Percentiles rank a stretch among this genome's conserved stretches.
Evolutionary conservation across 1,140 invertebrate species (phyloP).

Genomic region (Delia radicum): DNA sequence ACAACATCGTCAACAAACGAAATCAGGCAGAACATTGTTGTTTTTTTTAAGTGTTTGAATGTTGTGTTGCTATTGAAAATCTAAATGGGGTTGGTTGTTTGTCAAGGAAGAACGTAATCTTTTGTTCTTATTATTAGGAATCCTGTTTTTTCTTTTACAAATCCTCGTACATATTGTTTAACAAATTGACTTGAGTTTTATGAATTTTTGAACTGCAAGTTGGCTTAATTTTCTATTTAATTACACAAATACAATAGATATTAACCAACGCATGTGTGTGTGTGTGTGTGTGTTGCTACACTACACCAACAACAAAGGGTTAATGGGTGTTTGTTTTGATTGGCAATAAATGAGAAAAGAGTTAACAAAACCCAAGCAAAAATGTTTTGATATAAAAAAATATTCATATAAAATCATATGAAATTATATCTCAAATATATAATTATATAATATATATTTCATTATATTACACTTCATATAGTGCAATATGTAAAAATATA

Average conservation of each 20-base stretch:
- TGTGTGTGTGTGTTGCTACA: neutral
- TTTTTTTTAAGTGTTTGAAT: too few relatives aligned
- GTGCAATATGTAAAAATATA: too few relatives aligned
- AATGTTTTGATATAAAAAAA: too few relatives aligned
- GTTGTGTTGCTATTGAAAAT: neutral
- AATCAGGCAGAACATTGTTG: neutral
- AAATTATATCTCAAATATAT: too few relatives aligned
- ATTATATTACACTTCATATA: too few relatives aligned
- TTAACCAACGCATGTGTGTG: neutral
- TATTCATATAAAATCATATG: too few relatives aligned
- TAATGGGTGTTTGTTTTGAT: too few relatives aligned
- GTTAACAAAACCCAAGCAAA: too few relatives aligned
- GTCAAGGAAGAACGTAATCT: too few relatives aligned
- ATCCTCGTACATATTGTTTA: neutral
- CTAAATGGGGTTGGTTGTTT: neutral
- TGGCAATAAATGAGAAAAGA: too few relatives aligned
- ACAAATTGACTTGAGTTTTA: neutral
- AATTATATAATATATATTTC: too few relatives aligned
- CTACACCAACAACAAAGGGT: too few relatives aligned
- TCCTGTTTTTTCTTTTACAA: neutral
- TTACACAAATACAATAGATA: neutral
- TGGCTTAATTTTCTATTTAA: constrained; percentile 6
- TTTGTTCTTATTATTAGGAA: neutral
- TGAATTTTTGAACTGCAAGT: neutral
- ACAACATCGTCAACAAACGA: neutral